A percentile compares a stretch with the other conserved stretches of the same genome.
Evolutionary conservation across 2,797 vertebrate species (phyloP).

Genomic region (Dipus sagitta): DNA sequence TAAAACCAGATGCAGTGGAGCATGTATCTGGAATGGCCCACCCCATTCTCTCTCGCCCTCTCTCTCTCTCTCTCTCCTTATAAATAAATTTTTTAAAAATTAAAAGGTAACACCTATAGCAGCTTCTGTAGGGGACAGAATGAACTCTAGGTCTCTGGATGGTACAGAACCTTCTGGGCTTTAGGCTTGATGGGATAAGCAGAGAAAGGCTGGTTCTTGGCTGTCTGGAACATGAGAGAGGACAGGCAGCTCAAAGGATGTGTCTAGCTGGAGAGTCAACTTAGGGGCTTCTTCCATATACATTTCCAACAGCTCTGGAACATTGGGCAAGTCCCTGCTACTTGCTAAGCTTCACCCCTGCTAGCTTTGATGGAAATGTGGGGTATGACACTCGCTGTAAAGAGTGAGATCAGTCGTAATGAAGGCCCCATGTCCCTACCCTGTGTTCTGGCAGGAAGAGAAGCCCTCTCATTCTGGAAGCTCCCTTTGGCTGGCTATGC

Average conservation of each 20-base stretch:
- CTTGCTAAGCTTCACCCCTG: neutral
- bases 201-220: neutral
- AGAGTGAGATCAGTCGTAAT: neutral
- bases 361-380: neutral
- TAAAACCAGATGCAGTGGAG: too few relatives aligned
- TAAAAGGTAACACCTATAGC: neutral
- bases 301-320: neutral
- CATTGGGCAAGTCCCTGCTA: neutral
- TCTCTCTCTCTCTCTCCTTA: too few relatives aligned
- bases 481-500: neutral
- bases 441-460: neutral
- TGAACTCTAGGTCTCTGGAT: conserved; percentile 6
- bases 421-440: neutral
- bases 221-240: neutral
- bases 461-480: neutral
- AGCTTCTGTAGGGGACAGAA: neutral
- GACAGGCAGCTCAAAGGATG: neutral
- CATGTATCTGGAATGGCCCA: too few relatives aligned
- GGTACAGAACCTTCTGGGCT: neutral
- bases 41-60: too few relatives aligned
- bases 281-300: neutral
- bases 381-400: neutral
- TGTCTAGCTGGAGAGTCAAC: neutral
- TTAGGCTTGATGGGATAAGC: neutral
- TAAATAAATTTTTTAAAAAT: too few relatives aligned